phyloP scores from a whole-genome alignment of 2,797 vertebrate genomes.

The Spea hammondii region DNA sequence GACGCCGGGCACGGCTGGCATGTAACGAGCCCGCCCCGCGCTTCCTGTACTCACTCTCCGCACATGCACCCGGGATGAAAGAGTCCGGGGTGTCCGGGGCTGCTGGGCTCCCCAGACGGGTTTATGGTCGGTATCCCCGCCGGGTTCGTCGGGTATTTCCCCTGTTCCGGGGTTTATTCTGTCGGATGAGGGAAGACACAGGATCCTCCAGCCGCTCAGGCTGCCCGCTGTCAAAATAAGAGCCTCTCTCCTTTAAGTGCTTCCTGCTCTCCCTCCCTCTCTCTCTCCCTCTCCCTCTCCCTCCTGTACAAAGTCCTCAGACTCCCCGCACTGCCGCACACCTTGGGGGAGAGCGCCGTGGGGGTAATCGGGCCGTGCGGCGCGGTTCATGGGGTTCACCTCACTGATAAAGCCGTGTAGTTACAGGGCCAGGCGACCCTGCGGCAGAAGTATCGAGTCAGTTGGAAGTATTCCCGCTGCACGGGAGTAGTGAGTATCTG shows the following conservation, averaged over 20 bases:
- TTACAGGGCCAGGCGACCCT: too few relatives aligned
- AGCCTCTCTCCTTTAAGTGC: slow-evolving; percentile 43
- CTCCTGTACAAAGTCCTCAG: slow-evolving; percentile 21
- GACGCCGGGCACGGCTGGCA: slow-evolving; percentile 23
- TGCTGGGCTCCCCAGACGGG: not conserved
- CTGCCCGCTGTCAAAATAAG: slow-evolving; percentile 47
- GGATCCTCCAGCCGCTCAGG: slow-evolving; percentile 30
- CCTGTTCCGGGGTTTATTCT: not conserved
- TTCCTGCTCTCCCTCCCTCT: slow-evolving; percentile 40
- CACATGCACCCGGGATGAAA: not conserved
- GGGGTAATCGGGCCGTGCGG: too few relatives aligned
- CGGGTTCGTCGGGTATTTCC: not conserved
- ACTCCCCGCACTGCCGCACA: slow-evolving; percentile 13
- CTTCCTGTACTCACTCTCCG: slow-evolving; percentile 1
- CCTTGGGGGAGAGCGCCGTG: not conserved
- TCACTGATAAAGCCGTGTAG: too few relatives aligned
- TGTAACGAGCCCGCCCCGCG: slow-evolving; percentile 13
- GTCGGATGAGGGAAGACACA: slow-evolving; percentile 18
- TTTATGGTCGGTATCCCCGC: not conserved
- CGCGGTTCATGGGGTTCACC: too few relatives aligned
- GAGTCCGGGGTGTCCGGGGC: not conserved
- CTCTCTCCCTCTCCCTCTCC: slow-evolving; percentile 14
- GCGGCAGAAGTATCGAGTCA: too few relatives aligned
- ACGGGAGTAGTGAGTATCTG: too few relatives aligned
- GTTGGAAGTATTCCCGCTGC: too few relatives aligned